A percentile compares a stretch with the other conserved stretches of the same genome.
phyloP scores from a whole-genome alignment of 2,797 vertebrate genomes.

The Rhinoraja longicauda region DNA sequence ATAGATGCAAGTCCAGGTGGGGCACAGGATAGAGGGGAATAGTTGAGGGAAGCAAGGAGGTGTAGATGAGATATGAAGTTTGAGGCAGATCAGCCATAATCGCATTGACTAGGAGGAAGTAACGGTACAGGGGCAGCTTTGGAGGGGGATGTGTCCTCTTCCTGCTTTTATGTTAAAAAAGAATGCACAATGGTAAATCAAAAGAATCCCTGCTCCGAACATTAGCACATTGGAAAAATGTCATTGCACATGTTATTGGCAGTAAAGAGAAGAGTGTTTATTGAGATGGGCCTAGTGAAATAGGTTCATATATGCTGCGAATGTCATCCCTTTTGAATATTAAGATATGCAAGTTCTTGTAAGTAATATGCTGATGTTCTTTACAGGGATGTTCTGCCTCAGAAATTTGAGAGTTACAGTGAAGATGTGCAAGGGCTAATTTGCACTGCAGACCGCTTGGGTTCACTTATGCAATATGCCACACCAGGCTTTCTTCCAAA shows the following conservation, averaged over 20 bases:
- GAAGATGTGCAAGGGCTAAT: slow-evolving; percentile 82
- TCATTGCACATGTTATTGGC: neutral
- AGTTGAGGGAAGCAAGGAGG: too few species aligned
- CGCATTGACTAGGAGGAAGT: too few species aligned
- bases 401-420: slow-evolving; percentile 88
- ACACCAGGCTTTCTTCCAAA: slow-evolving; percentile 90
- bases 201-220: neutral
- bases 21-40: too few species aligned
- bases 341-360: neutral
- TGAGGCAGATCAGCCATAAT: too few species aligned
- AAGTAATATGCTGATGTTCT: neutral
- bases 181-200: neutral
- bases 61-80: too few species aligned
- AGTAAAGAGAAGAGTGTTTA: neutral
- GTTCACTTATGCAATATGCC: slow-evolving; percentile 90
- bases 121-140: too few species aligned
- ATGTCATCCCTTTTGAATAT: neutral
- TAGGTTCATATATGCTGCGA: neutral
- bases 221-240: neutral
- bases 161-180: neutral
- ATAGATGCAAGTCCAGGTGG: too few species aligned
- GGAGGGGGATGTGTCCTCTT: too few species aligned
- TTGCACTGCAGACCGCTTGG: slow-evolving; percentile 84
- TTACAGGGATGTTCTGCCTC: slow-evolving; percentile 83
- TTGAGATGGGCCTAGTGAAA: neutral